These are phyloP conservation scores for Zaprionus africanus DNA, from an alignment of 1,140 invertebrate species.

Conservation along the genomic window DNA sequence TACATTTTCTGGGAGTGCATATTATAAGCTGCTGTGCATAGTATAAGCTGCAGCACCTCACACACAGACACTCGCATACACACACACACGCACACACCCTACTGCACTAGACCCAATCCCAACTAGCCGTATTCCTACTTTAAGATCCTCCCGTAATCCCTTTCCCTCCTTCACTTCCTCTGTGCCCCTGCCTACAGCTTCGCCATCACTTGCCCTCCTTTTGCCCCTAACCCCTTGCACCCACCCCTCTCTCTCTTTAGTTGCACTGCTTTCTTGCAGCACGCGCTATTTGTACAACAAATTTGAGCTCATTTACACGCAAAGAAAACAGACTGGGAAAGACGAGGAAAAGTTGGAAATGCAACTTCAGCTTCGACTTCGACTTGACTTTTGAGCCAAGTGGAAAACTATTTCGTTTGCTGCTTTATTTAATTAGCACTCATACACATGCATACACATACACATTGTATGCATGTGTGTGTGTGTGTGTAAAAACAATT, in stretches of 20 bases:
- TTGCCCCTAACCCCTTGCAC: neutral
- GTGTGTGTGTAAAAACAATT: constrained; percentile 55
- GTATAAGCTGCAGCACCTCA: constrained; percentile 14
- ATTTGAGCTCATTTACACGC: constrained; percentile 78
- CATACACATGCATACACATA: neutral
- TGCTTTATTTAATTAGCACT: constrained; percentile 78
- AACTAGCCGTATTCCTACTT: too few relatives aligned
- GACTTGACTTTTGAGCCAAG: constrained; percentile 56
- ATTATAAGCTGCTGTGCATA: neutral
- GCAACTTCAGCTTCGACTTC: constrained; percentile 23
- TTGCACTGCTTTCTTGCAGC: constrained; percentile 8
- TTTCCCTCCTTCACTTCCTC: too few relatives aligned
- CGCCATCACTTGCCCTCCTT: constrained; percentile 1
- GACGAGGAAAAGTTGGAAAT: constrained; percentile 24
- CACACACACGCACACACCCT: too few relatives aligned
- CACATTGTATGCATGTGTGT: constrained; percentile 34
- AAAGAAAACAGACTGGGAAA: constrained; percentile 43
- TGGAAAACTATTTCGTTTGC: constrained; percentile 67
- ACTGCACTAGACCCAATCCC: too few relatives aligned
- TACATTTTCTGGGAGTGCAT: constrained; percentile 28
- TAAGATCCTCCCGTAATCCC: too few relatives aligned
- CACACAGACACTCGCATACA: too few relatives aligned
- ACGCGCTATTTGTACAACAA: constrained; percentile 69
- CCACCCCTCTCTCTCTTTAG: neutral
- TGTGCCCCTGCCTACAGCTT: neutral